Evolutionary conservation across 1,140 invertebrate species (phyloP), one percentile per base, ranked within the genome.

Genomic region (Armadillidium nasatum): DNA sequence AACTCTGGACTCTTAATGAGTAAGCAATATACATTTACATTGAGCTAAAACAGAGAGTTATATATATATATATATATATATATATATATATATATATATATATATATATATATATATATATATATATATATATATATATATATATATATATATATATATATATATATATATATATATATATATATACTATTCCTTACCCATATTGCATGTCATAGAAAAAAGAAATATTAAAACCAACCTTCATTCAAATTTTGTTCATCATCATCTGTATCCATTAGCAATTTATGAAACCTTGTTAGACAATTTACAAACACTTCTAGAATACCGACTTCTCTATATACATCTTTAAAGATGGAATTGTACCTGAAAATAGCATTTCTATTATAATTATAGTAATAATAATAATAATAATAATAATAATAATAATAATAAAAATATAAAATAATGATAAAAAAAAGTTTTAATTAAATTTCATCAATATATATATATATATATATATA

Each of bases 271-370:
- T 92, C 90, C 84, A 93, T 93, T 6, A 94, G 85, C 71, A 93
- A 88, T 10, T 89, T 90, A 10, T 92, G 91, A 85, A 95, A 97
- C 68, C 93, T 88, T 79, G 92, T 92, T 7, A 98, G 87, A 86
- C 94, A 96, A n/a, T 92, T 93, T 0, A 97, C 94, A 83, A 99
- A 93, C 9, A 98, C 95, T 88, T 99, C 97, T 76, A 99, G 85
- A 85, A 99, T 91, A 15, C 97, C 97, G 66, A 99, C 95, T 87
- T 99, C 97, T 81, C 97, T 88, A 84, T 95, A 99, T 3, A 98
- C 97, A 85, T 99, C 96, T 87, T 97, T 97, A 85, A 98, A 99
- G 81, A 98, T 90, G 73, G 87, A 85, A 85, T 98, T 96, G 83
- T 96, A 91, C 81, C 92, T 93, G 81, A 79, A 67, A 43, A 84